A percentile compares a stretch with the other conserved stretches of the same genome.
Evolutionary conservation across 2,113 vertebrate genomes (phyloP).

Genomic region (Lamprologus speciosus): DNA sequence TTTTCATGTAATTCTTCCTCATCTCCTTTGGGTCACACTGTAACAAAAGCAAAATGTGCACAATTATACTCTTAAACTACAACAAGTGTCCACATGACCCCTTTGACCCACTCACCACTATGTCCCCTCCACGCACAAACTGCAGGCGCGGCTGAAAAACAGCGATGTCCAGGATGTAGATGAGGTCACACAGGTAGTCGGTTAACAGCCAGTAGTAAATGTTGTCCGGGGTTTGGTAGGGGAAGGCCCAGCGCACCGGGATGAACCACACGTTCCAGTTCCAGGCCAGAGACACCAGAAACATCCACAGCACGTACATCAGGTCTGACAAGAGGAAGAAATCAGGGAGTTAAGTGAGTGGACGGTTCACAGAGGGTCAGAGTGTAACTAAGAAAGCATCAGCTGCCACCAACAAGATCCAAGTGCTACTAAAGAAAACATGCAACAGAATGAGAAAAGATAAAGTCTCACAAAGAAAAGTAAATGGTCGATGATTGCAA

Average conservation of each 20-base stretch:
- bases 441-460: neutral
- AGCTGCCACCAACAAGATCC: neutral
- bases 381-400: neutral
- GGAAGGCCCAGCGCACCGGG: conserved; percentile 85
- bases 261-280: conserved; percentile 99
- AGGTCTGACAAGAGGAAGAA: conserved; percentile 69
- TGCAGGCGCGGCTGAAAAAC: conserved; percentile 90
- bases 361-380: neutral
- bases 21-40: conserved; percentile 87
- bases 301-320: conserved; percentile 91
- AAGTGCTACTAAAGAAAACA: neutral
- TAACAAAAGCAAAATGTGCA: neutral
- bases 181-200: conserved; percentile 88
- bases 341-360: neutral
- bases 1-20: conserved; percentile 84
- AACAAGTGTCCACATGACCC: rapidly evolving
- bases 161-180: conserved; percentile 88
- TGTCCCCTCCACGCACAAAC: conserved; percentile 86
- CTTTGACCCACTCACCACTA: conserved; percentile 81
- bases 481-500: neutral
- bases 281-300: conserved; percentile 89
- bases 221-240: conserved; percentile 81
- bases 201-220: conserved; percentile 82
- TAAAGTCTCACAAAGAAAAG: neutral
- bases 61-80: neutral